phyloP scores from a whole-genome alignment of 1,140 invertebrate genomes.

The Homalodisca vitripennis region DNA sequence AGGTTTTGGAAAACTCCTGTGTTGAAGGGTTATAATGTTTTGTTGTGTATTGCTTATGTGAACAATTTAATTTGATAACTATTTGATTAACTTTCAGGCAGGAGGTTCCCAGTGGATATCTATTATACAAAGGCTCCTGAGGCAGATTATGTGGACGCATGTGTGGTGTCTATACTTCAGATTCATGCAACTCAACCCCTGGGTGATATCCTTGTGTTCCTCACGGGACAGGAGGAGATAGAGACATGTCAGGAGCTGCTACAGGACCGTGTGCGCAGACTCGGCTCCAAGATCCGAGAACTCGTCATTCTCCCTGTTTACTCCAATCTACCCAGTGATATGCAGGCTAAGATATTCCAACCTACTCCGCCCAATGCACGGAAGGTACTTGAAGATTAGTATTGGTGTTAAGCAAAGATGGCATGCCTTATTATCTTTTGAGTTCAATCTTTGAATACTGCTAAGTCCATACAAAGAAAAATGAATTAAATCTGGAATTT shows the following conservation, averaged over 20 bases:
- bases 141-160: slow-evolving; percentile 97
- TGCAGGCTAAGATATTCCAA: slow-evolving; percentile 98
- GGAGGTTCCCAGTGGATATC: slow-evolving; percentile 86
- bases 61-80: too few species aligned
- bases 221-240: slow-evolving; percentile 72
- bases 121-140: slow-evolving; percentile 99
- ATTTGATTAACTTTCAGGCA: slow-evolving; percentile 47
- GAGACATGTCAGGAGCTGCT: slow-evolving; percentile 94
- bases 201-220: slow-evolving; percentile 95
- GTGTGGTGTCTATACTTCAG: slow-evolving; percentile 94
- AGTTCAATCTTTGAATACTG: too few species aligned
- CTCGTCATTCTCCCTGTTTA: slow-evolving; percentile 95
- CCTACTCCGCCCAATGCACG: slow-evolving; percentile 92
- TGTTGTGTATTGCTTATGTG: too few species aligned
- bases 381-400: too few species aligned
- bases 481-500: too few species aligned
- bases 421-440: too few species aligned
- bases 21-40: too few species aligned
- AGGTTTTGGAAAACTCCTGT: too few species aligned
- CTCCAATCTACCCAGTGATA: slow-evolving; percentile 96
- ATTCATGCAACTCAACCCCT: slow-evolving; percentile 95
- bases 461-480: too few species aligned
- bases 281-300: slow-evolving; percentile 93
- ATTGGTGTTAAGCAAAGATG: too few species aligned
- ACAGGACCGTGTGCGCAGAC: slow-evolving; percentile 81